Base-by-base conservation (phyloP, 35 echinoderm and acorn worm species). In the Strongylocentrotus purpuratus region DNA sequence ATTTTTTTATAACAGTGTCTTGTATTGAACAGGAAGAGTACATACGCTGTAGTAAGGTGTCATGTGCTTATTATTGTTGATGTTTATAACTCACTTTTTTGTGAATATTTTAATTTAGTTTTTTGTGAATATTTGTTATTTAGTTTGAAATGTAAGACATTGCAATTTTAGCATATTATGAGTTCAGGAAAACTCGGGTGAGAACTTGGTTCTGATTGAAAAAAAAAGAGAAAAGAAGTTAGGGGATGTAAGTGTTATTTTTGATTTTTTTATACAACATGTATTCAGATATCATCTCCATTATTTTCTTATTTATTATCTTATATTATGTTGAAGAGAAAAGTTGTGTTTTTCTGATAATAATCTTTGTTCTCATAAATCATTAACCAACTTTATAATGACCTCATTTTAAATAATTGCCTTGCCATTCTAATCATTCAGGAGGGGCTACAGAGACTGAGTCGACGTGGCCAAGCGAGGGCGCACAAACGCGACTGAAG, bases 391-490 rank as follows among this genome's bases (percentile, higher is more conserved):
- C 10, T 11, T 55, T 55, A 11, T 55, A 55, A 55, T 55, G 50
- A 55, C 1, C 50, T 55, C 10, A 13, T 55, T 55, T 55, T 10
- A 6, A 12, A 8, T 55, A 55, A 14, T 78, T 78, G 4, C 22
- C 1, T 78, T 78, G 65, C 65, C 28, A 55, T 78, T 78, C 25
- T 28, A 28, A 7, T n/a, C 65, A 25, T 89, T 17, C 32, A 89
- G 87, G 87, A 89, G 87, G 87, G 87, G 87, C 87, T 89, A 45
- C 87, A 45, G 87, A 89, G 87, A 89, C 87, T 89, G 87, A 89
- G 45, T 45, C 32, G 15, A 33, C 32, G 12, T 89, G 87, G 87
- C 25, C 87, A 89, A 89, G 33, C n/a, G 87, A 89, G 45, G 87
- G 87, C 45, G 17, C 87, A 33, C 87, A 22, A 89, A 89, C 33